A percentile compares a stretch with the other conserved stretches of the same genome.
Conservation (phyloP, 2,113 vertebrate species). For the Microcebus lehilahytsara region DNA sequence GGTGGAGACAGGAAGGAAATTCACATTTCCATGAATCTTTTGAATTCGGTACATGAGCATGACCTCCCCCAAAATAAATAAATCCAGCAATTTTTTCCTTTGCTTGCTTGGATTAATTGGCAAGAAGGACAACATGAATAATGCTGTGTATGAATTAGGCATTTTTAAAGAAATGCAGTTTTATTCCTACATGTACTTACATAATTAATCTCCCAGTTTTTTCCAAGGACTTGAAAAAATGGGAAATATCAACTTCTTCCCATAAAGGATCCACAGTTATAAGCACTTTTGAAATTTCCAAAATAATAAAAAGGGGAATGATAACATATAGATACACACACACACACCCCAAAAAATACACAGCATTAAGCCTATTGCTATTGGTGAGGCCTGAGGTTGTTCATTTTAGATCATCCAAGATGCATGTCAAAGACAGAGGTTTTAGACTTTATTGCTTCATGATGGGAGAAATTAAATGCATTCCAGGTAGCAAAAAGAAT, state of each 20-base stretch:
- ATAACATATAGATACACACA: not conserved
- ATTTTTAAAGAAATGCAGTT: constrained; percentile 5
- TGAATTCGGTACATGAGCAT: not conserved
- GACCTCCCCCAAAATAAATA: not conserved
- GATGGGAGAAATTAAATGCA: constrained; percentile 21
- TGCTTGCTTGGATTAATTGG: not conserved
- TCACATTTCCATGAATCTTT: not conserved
- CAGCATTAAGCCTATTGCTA: not conserved
- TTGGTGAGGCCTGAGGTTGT: not conserved
- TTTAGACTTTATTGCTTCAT: not conserved
- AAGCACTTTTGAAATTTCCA: not conserved
- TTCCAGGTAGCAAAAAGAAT: not conserved
- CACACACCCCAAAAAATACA: not conserved
- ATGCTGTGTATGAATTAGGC: not conserved
- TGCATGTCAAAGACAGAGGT: not conserved
- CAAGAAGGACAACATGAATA: not conserved
- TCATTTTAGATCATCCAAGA: not conserved
- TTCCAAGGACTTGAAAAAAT: not conserved
- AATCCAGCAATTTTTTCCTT: not conserved
- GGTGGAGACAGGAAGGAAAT: fast-evolving
- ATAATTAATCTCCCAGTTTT: not conserved
- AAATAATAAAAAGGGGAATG: not conserved
- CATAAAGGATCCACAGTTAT: not conserved
- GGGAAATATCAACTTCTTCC: not conserved
- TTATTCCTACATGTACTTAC: constrained; percentile 5